Conservation (phyloP, 2,797 vertebrate genomes). For the Merluccius polli region DNA sequence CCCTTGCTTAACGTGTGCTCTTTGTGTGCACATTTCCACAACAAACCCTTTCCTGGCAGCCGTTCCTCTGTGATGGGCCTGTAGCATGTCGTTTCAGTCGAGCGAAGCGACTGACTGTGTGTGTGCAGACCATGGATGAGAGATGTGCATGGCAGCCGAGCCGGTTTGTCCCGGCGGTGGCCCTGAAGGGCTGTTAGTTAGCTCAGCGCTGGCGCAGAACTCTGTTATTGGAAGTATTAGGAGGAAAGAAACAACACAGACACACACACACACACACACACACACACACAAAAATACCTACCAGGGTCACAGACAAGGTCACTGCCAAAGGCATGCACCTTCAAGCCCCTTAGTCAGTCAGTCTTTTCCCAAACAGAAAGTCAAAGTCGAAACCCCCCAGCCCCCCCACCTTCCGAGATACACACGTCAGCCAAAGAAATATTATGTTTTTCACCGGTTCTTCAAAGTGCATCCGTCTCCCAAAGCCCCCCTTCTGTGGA, state of each 20-base stretch:
- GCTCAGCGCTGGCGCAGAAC: not conserved
- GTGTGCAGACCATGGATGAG: not conserved
- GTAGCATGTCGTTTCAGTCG: not conserved
- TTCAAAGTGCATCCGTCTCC: not conserved
- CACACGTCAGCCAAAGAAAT: not conserved
- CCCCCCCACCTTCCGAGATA: not conserved
- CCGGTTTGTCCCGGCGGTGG: not conserved
- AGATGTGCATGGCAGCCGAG: not conserved
- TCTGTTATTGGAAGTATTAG: not conserved
- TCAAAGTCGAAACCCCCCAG: not conserved
- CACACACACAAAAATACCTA: not conserved
- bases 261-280: no score
- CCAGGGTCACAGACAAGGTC: not conserved
- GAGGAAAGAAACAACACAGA: not conserved
- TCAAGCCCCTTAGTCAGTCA: slow-evolving; percentile 1
- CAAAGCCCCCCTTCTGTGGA: not conserved
- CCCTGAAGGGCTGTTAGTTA: not conserved
- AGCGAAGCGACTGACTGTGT: not conserved
- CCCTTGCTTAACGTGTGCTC: no score
- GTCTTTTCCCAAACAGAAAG: not conserved
- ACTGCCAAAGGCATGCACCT: slow-evolving; percentile 2
- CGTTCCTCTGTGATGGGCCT: not conserved
- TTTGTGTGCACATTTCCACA: not conserved
- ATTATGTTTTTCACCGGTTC: not conserved
- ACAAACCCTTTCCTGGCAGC: not conserved